These are phyloP conservation scores for Tachysurus fulvidraco DNA, from an alignment of 2,113 vertebrate genomes.

Conservation along the genomic window DNA sequence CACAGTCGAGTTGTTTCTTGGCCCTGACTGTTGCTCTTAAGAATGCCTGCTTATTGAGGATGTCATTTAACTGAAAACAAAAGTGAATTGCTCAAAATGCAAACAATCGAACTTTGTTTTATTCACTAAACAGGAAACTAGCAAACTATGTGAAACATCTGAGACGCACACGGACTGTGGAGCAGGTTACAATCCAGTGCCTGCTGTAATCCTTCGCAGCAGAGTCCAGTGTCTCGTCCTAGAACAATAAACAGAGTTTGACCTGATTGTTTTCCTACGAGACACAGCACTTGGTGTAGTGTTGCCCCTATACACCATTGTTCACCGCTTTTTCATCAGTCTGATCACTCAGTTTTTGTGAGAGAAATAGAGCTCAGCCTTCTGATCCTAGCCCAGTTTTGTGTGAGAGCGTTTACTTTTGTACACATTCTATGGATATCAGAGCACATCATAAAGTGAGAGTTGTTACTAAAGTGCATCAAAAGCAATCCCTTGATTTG, in stretches of 20 bases:
- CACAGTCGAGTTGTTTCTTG: slow-evolving; percentile 34
- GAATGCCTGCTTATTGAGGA: slow-evolving; percentile 59
- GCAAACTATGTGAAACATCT: slow-evolving; percentile 52
- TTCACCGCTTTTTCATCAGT: background rate
- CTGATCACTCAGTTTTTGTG: background rate
- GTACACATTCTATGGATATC: background rate
- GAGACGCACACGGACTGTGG: slow-evolving; percentile 25
- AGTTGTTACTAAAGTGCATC: background rate
- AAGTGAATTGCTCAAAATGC: slow-evolving; percentile 58
- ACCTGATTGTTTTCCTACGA: background rate
- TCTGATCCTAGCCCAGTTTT: background rate
- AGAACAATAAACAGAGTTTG: slow-evolving; percentile 18
- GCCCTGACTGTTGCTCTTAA: slow-evolving; percentile 44
- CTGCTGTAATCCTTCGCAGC: slow-evolving; percentile 5
- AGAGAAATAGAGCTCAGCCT: background rate
- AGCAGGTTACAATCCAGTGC: slow-evolving; percentile 38
- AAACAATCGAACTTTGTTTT: slow-evolving; percentile 65
- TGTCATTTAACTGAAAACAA: slow-evolving; percentile 67
- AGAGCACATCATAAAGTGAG: background rate
- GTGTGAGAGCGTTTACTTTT: background rate
- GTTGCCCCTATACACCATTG: background rate
- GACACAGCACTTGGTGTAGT: background rate
- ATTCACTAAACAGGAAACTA: slow-evolving; percentile 66
- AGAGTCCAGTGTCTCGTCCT: background rate
- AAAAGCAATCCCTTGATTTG: background rate